Conservation (phyloP, 92 coral and sea anemone genomes). For the Hydrozoanthus gracilis region DNA sequence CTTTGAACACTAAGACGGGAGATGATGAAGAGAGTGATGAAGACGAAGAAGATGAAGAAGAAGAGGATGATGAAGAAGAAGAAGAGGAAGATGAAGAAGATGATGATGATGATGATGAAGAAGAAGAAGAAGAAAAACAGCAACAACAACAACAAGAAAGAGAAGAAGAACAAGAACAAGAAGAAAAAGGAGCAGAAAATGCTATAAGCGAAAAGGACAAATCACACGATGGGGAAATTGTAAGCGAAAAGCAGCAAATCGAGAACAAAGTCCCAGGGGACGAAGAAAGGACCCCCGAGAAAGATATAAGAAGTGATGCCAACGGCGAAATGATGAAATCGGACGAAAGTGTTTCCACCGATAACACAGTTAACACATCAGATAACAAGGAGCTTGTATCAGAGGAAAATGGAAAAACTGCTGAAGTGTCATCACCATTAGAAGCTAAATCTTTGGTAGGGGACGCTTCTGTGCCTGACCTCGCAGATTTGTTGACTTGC, state of each 20-base stretch:
- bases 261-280: conserved; percentile 13
- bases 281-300: neutral
- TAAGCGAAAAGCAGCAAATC: conserved; percentile 40
- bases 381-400: conserved; percentile 9
- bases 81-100: conserved; percentile 53
- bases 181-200: conserved; percentile 40
- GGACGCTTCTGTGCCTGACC: conserved; percentile 23
- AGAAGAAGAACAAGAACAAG: conserved; percentile 48
- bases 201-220: conserved; percentile 35
- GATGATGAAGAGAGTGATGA: conserved; percentile 71
- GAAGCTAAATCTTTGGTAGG: conserved; percentile 2
- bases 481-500: neutral
- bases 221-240: conserved; percentile 30
- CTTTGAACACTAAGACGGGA: conserved; percentile 59
- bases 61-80: conserved; percentile 33
- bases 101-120: conserved; percentile 55
- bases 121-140: conserved; percentile 59
- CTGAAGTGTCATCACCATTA: neutral
- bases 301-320: conserved; percentile 5
- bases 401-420: neutral
- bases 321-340: conserved; percentile 7
- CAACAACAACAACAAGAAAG: conserved; percentile 46
- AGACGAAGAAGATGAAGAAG: conserved; percentile 61
- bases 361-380: neutral
- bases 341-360: neutral